A percentile compares a stretch with the other conserved stretches of the same genome.
Evolutionary conservation across 2,888 invertebrate species (phyloP).

Genomic region (Limnephilus lunatus): DNA sequence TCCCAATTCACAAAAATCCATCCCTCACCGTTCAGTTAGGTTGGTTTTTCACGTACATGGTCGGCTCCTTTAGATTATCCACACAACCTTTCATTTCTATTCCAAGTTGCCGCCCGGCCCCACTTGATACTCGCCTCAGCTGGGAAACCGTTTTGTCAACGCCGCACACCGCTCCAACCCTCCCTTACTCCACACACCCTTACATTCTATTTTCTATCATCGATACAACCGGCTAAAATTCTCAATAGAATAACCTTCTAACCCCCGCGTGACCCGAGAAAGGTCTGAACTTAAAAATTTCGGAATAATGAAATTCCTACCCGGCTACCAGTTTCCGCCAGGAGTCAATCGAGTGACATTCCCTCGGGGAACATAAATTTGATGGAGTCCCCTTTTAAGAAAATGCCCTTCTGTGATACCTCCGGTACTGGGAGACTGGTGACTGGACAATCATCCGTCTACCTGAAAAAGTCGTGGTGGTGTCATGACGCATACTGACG

Average conservation of each 20-base stretch:
- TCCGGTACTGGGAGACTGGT: slow-evolving; percentile 48
- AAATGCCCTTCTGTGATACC: slow-evolving; percentile 64
- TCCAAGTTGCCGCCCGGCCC: background rate
- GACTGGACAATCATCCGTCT: slow-evolving; percentile 47
- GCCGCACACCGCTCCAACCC: background rate
- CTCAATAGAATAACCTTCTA: slow-evolving; percentile 46
- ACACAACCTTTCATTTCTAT: slow-evolving; percentile 24
- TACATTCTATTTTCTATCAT: slow-evolving; percentile 41
- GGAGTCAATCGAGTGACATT: slow-evolving; percentile 61
- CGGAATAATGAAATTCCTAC: slow-evolving; percentile 64
- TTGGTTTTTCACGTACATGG: background rate
- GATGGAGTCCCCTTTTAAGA: slow-evolving; percentile 65
- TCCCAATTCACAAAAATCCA: background rate
- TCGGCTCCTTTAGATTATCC: background rate
- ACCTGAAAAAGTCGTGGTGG: slow-evolving; percentile 21
- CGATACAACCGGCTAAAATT: slow-evolving; percentile 42
- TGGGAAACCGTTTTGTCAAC: slow-evolving; percentile 30
- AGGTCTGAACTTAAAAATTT: slow-evolving; percentile 60
- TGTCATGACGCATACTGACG: slow-evolving; percentile 15
- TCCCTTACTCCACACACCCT: background rate
- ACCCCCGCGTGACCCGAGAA: slow-evolving; percentile 43
- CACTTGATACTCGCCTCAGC: slow-evolving; percentile 31
- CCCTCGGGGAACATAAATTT: slow-evolving; percentile 63
- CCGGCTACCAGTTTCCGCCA: slow-evolving; percentile 29
- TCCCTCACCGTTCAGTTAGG: background rate